A percentile compares a stretch with the other conserved stretches of the same genome.
These are phyloP conservation scores for Nephrotoma appendiculata DNA, from an alignment of 2,888 invertebrate species.

Conservation along the genomic window DNA sequence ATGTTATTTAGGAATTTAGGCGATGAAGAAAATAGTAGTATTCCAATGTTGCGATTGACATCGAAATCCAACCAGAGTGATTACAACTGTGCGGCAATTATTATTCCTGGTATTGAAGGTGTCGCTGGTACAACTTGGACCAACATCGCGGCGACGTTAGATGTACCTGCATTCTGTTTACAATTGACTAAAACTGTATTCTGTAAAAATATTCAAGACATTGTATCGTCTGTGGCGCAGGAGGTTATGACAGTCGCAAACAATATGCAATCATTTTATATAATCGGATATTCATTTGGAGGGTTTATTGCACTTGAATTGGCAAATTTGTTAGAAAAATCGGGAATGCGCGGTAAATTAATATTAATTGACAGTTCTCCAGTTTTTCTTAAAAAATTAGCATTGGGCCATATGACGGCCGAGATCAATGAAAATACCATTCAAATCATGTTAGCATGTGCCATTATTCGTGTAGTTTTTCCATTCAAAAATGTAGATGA, in stretches of 20 bases:
- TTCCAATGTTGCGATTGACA: conserved; percentile 40
- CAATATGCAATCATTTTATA: conserved; percentile 45
- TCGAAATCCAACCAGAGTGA: conserved; percentile 19
- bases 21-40: conserved; percentile 39
- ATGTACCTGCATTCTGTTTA: conserved; percentile 20
- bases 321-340: conserved; percentile 50
- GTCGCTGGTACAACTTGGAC: conserved; percentile 35
- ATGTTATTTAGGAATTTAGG: conserved; percentile 46
- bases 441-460: conserved; percentile 22
- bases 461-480: conserved; percentile 23
- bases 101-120: conserved; percentile 57
- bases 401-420: conserved; percentile 21
- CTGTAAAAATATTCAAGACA: neutral
- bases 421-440: conserved; percentile 22
- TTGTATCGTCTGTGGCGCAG: neutral
- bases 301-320: conserved; percentile 62
- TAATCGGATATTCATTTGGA: conserved; percentile 86
- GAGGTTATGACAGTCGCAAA: conserved; percentile 38
- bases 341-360: conserved; percentile 46
- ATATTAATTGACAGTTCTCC: conserved; percentile 74
- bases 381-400: conserved; percentile 42
- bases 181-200: conserved; percentile 22
- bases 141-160: conserved; percentile 20
- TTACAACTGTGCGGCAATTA: conserved; percentile 28
- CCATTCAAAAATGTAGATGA: conserved; percentile 24